Evolutionary conservation across 2,888 invertebrate species (phyloP).

Genomic region (Coenonympha arcania): DNA sequence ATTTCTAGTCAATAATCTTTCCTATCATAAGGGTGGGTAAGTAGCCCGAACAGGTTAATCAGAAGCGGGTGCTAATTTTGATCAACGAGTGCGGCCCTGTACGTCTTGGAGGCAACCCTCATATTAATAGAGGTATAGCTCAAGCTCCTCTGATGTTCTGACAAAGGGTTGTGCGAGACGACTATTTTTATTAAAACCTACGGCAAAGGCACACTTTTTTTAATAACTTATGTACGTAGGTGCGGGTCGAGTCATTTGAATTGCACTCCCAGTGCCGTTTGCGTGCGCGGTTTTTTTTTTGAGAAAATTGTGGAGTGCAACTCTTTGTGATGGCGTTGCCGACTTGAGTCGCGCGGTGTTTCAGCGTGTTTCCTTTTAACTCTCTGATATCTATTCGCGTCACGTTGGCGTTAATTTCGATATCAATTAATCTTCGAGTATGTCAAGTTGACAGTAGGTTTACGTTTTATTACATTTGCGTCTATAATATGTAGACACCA

Average conservation of each 20-base stretch:
- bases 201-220: slow-evolving; percentile 69
- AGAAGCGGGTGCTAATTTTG: slow-evolving; percentile 34
- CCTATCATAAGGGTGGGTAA: too few species aligned
- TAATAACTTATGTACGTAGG: slow-evolving; percentile 71
- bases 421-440: slow-evolving; percentile 19
- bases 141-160: slow-evolving; percentile 64
- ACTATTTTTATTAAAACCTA: slow-evolving; percentile 74
- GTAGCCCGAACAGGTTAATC: neutral
- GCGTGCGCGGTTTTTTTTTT: slow-evolving; percentile 50
- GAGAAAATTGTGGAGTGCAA: slow-evolving; percentile 59
- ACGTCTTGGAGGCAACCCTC: slow-evolving; percentile 61
- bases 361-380: slow-evolving; percentile 33
- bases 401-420: slow-evolving; percentile 22
- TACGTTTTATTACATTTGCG: neutral
- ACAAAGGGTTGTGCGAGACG: slow-evolving; percentile 69
- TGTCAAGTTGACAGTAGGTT: neutral
- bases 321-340: slow-evolving; percentile 56
- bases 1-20: too few species aligned
- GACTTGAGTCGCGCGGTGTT: slow-evolving; percentile 48
- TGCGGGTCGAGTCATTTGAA: slow-evolving; percentile 48
- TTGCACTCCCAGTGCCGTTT: slow-evolving; percentile 46
- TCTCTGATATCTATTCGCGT: slow-evolving; percentile 26
- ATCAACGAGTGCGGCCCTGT: slow-evolving; percentile 48
- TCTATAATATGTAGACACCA: too few species aligned
- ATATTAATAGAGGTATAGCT: slow-evolving; percentile 62